These are phyloP conservation scores for Eremobia ochroleuca DNA, from an alignment of 2,888 invertebrate species.

Conservation along the genomic window DNA sequence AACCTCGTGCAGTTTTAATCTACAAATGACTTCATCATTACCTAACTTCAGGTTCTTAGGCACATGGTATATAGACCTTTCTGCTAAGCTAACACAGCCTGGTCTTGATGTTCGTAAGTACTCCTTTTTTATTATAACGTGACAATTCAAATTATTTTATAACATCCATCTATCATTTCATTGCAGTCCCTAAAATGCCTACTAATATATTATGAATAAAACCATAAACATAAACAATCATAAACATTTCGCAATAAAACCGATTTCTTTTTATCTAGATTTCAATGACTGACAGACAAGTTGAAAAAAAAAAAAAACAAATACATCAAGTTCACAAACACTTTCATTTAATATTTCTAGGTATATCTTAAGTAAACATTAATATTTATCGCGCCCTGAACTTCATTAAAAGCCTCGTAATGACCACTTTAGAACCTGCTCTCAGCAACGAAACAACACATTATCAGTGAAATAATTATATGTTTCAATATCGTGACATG, in stretches of 20 bases:
- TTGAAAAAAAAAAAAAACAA: not conserved
- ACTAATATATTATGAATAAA: not conserved
- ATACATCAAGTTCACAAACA: not conserved
- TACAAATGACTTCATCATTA: not conserved
- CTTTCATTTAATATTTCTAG: not conserved
- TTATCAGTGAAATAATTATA: conserved; percentile 47
- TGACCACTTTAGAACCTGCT: conserved; percentile 22
- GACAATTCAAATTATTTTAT: not conserved
- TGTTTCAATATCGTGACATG: conserved; percentile 42
- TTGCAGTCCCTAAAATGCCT: not conserved
- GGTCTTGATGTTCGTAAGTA: not conserved
- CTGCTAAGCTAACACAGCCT: not conserved
- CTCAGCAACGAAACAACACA: conserved; percentile 27
- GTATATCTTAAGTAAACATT: not conserved
- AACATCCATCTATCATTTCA: not conserved
- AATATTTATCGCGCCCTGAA: conserved; percentile 20
- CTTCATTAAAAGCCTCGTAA: conserved; percentile 20
- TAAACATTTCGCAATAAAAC: not conserved
- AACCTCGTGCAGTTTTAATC: not conserved
- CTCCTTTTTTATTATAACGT: not conserved
- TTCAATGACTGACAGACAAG: not conserved
- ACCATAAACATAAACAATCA: not conserved
- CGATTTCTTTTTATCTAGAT: not conserved
- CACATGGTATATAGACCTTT: not conserved
- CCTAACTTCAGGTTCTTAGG: not conserved